phyloP scores from a whole-genome alignment of 1,140 invertebrate genomes.

The Alviniconcha marisindica region DNA sequence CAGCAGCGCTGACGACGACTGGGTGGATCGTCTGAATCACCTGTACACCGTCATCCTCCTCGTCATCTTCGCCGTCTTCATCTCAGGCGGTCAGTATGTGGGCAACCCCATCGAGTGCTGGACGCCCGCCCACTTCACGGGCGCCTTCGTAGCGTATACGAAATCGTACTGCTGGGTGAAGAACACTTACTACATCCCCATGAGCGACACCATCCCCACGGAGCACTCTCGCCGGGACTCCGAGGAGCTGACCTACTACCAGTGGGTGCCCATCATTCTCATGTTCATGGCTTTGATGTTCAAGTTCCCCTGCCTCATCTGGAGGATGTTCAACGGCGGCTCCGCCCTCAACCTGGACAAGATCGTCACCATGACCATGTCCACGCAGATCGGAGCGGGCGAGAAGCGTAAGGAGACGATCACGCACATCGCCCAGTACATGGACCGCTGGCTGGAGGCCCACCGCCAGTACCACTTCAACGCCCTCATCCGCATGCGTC shows the following conservation, averaged over 20 bases:
- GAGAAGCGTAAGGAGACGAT: constrained; percentile 66
- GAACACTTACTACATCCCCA: constrained; percentile 78
- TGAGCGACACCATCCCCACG: constrained; percentile 67
- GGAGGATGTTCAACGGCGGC: constrained; percentile 68
- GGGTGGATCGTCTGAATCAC: constrained; percentile 69
- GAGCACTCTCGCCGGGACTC: constrained; percentile 60
- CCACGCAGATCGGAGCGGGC: constrained; percentile 62
- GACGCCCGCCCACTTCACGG: constrained; percentile 76
- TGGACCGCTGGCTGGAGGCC: constrained; percentile 70
- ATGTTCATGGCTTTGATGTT: constrained; percentile 73
- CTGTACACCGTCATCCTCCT: constrained; percentile 69
- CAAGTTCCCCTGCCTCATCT: constrained; percentile 71
- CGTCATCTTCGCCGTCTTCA: constrained; percentile 68
- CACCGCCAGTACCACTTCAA: constrained; percentile 69
- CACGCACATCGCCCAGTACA: constrained; percentile 63
- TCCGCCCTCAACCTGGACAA: constrained; percentile 69
- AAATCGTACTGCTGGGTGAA: constrained; percentile 76
- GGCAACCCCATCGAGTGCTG: constrained; percentile 80
- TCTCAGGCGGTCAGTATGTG: constrained; percentile 85
- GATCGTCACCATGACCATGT: constrained; percentile 65
- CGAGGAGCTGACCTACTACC: constrained; percentile 72
- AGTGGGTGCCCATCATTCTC: constrained; percentile 74
- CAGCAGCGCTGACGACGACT: constrained; percentile 72
- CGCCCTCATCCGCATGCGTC: constrained; percentile 61
- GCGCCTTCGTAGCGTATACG: constrained; percentile 73